Base-by-base conservation (phyloP, 2,797 vertebrate genomes). In the Alosa sapidissima region DNA sequence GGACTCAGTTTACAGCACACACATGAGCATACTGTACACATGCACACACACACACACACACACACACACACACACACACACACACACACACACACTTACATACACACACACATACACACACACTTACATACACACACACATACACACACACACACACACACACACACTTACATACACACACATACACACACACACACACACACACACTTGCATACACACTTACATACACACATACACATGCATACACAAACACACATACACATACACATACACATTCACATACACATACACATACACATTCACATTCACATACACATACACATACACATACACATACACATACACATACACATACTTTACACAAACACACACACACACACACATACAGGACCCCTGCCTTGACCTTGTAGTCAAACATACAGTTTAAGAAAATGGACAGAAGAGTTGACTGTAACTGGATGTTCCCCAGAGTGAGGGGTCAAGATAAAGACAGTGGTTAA, bases 351-450 rank as follows among this genome's bases (percentile, higher is more conserved):
- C 9, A 24, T 21, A 24, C n/a, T 16, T 5, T 83, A 88, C 65
- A 52, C 58, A 65, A 36, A 24, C 58, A 89, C 21, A 14, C 8
- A 24, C 58, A 24, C n/a, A 4, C 19, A 24, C 58, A 2, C 58
- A 10, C 58, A 91, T 89, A 86, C 90, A 54, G 52, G 13, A 55
- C 52, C 52, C 52, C 52, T 16, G 13, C 14, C 52, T 55, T 55
- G 52, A 55, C 52, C 52, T 55, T 2, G 5, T 10, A 55, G 52
- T 55, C 14, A 55, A 55, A 55, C 52, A 55, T 16, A 55, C 16
- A 55, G 14, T 55, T 19, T 9, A 19, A 55, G 52, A 55, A 55
- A 19, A 51, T 51, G 49, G 49, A 10, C 49, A 51, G 49, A 19
- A 55, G 14, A 55, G 16, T 55, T 55, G 14, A 55, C 52, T 4